Conservation (phyloP, 2,113 vertebrate genomes). For the Ctenomys sociabilis region DNA sequence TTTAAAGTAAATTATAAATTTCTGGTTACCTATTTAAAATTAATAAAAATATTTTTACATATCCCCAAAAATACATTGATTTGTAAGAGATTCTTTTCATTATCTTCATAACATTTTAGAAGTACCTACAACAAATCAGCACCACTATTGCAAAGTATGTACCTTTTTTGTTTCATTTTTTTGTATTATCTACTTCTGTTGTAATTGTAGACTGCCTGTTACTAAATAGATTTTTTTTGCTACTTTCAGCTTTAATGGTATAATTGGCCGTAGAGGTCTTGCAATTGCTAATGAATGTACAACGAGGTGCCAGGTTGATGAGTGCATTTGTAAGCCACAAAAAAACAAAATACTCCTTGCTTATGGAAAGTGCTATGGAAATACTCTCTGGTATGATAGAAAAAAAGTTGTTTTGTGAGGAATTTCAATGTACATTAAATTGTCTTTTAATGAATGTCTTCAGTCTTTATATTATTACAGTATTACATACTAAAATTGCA, state of each 20-base stretch:
- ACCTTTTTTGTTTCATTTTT: constrained; percentile 36
- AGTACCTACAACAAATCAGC: neutral
- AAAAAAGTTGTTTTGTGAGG: constrained; percentile 30
- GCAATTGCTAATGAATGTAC: constrained; percentile 29
- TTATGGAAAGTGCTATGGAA: constrained; percentile 44
- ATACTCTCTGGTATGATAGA: constrained; percentile 31
- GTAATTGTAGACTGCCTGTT: constrained; percentile 23
- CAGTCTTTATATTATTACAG: neutral
- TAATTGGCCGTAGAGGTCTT: constrained; percentile 22
- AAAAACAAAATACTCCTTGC: constrained; percentile 31
- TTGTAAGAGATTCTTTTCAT: neutral
- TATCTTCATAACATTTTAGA: constrained; percentile 34
- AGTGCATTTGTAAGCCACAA: neutral
- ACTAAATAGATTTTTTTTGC: neutral
- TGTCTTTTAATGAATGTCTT: neutral
- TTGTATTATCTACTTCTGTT: neutral
- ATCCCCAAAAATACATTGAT: neutral
- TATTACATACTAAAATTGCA: neutral
- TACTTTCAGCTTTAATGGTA: constrained; percentile 71
- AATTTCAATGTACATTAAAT: neutral
- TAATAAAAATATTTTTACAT: constrained; percentile 46
- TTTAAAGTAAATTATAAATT: constrained; percentile 58
- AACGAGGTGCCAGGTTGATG: constrained; percentile 5
- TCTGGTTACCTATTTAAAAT: constrained; percentile 46
- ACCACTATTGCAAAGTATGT: neutral